These are phyloP conservation scores for Fragum whitleyi DNA, from an alignment of 2,888 invertebrate genomes.

Conservation along the genomic window DNA sequence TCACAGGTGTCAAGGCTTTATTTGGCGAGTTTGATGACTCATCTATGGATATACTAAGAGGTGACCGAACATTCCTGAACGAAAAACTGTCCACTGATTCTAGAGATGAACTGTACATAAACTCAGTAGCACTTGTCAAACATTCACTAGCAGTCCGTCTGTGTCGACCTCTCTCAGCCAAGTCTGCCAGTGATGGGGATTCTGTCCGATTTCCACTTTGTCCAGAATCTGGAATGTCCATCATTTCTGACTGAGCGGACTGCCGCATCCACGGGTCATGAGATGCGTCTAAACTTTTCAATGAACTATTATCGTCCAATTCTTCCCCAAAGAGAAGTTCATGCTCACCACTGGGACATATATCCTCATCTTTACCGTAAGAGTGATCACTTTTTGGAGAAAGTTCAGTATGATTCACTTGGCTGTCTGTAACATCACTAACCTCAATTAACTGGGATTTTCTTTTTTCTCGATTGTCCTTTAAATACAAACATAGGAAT, in stretches of 20 bases:
- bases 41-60: constrained; percentile 73
- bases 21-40: constrained; percentile 49
- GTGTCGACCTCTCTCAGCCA: constrained; percentile 63
- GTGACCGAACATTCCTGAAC: constrained; percentile 61
- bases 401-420: constrained; percentile 22
- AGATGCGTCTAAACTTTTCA: constrained; percentile 43
- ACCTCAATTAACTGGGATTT: constrained; percentile 29
- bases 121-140: constrained; percentile 73
- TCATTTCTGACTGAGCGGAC: constrained; percentile 36
- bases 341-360: constrained; percentile 44
- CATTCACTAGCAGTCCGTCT: constrained; percentile 79
- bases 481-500: constrained; percentile 3
- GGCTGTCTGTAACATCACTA: constrained; percentile 15
- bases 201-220: constrained; percentile 18
- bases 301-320: constrained; percentile 42
- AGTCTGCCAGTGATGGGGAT: constrained; percentile 59
- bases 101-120: constrained; percentile 67
- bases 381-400: constrained; percentile 38
- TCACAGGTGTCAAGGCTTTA: constrained; percentile 30
- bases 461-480: constrained; percentile 69
- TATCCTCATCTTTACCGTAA: constrained; percentile 57
- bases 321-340: constrained; percentile 59
- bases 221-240: constrained; percentile 18
- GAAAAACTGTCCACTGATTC: constrained; percentile 68
- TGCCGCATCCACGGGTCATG: constrained; percentile 60